Evolutionary conservation across 1,140 invertebrate genomes (phyloP).

Genomic region (Eumeta japonica): DNA sequence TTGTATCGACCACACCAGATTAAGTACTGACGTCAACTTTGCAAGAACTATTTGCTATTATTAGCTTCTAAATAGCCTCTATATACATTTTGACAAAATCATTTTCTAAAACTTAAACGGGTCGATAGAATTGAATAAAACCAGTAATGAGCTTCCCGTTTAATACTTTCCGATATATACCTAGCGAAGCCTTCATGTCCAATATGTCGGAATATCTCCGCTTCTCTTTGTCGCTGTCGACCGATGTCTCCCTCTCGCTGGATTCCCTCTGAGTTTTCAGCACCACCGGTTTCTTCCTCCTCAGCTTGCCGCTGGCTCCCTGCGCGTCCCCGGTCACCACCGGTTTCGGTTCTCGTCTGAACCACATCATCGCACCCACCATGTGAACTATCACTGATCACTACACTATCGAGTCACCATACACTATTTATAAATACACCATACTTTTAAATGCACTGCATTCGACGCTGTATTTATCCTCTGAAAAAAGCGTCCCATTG

Average conservation of each 20-base stretch:
- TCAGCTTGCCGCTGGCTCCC: constrained; percentile 33
- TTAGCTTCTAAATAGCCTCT: no score
- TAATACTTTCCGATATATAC: constrained; percentile 31
- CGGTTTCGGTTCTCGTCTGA: constrained; percentile 42
- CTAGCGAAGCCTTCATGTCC: constrained; percentile 44
- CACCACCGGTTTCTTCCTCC: constrained; percentile 34
- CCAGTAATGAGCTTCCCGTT: no score
- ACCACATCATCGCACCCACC: constrained; percentile 48
- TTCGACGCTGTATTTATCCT: no score
- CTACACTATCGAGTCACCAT: no score
- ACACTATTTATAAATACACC: no score
- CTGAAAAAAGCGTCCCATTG: no score
- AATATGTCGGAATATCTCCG: constrained; percentile 45
- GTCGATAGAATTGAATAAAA: background rate
- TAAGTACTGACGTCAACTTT: no score
- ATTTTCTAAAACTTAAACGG: no score
- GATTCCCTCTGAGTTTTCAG: constrained; percentile 43
- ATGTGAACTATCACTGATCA: constrained; percentile 16
- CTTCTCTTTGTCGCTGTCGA: constrained; percentile 46
- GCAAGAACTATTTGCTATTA: no score
- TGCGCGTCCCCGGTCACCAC: constrained; percentile 22
- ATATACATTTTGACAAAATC: no score
- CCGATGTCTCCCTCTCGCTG: constrained; percentile 46
- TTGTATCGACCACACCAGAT: no score
- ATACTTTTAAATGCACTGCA: no score